Base-by-base conservation (phyloP, 2,888 invertebrate species). In the Pherbina coryleti region DNA sequence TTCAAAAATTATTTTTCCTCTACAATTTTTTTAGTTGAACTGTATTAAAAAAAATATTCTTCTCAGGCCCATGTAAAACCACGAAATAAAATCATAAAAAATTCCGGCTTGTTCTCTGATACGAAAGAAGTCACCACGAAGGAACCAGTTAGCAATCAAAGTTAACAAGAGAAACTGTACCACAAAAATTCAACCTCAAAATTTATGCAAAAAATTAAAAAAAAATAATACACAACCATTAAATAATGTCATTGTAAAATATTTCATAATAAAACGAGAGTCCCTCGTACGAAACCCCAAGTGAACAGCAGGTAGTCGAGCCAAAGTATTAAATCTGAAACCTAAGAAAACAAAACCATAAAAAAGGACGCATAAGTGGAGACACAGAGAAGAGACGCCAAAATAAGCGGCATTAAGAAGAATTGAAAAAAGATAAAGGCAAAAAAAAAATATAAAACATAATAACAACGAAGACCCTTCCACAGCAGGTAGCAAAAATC, bases 211-310 rank as follows among this genome's bases (percentile, higher is more conserved):
- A 69, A 49, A 73, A 76, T 37, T 31, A 66, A 8, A 49, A n/a
- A 34, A 19, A 51, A 5, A 71, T 62, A 78, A 53, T 44, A 62
- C 60, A 51, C 51, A 73, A 71, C 78, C 60, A 76, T 79, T 78
- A 79, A 76, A 78, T 81, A 81, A 69, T 80, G 79, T 77, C 78
- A 79, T 79, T 81, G 76, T 77, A 78, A 78, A 78, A 78, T 76
- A 80, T 81, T 82, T 81, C 78, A 80, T 79, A 51, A 51, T 22
- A 49, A 11, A 73, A 67, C 53, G 53, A 53, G n/a, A 71, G 69
- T 75, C 34, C 57, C 51, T 77, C 60, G 25, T 34, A 19, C 19
- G 19, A n/a, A 62, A 44, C 2, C 57, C n/a, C 70, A 78, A 25
- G 53, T 74, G 31, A 75, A 76, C 55, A 34, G 67, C 79, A 80